Evolutionary conservation across 2,888 invertebrate species (phyloP).

Genomic region (Villa cingulata): DNA sequence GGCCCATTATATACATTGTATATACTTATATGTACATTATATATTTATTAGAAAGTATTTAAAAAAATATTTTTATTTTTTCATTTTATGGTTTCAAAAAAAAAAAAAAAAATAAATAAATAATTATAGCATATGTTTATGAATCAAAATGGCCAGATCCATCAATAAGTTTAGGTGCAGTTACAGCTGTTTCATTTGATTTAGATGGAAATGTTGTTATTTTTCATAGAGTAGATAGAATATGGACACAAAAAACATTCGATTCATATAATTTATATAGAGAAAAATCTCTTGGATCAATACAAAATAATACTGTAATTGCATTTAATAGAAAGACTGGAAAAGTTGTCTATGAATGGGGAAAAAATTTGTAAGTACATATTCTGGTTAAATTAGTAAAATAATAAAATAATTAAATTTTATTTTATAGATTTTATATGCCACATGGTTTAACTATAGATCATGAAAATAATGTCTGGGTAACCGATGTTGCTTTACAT

Average conservation of each 20-base stretch:
- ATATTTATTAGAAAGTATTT: background rate
- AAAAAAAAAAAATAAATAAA: conserved; percentile 4
- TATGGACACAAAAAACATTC: conserved; percentile 51
- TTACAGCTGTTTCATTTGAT: conserved; percentile 69
- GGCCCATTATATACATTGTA: too few relatives aligned
- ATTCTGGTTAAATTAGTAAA: too few relatives aligned
- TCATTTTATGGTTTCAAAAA: too few relatives aligned
- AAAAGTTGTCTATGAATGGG: conserved; percentile 50
- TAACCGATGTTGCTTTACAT: conserved; percentile 78
- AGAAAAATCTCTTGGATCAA: conserved; percentile 44
- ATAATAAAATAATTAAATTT: conserved; percentile 26
- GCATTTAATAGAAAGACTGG: conserved; percentile 48
- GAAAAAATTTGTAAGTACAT: conserved; percentile 52
- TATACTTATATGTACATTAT: too few relatives aligned
- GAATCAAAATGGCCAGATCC: conserved; percentile 44
- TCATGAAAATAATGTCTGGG: conserved; percentile 59
- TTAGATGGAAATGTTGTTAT: conserved; percentile 57
- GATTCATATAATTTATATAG: conserved; percentile 41
- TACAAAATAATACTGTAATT: conserved; percentile 48
- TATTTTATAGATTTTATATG: conserved; percentile 52
- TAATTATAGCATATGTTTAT: conserved; percentile 45
- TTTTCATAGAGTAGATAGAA: conserved; percentile 63
- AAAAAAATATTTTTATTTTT: background rate
- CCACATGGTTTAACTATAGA: conserved; percentile 79
- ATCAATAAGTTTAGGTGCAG: conserved; percentile 50